A percentile compares a stretch with the other conserved stretches of the same genome.
Conservation (phyloP, 2,888 invertebrate genomes). For the Cremastobaeus sp. region DNA sequence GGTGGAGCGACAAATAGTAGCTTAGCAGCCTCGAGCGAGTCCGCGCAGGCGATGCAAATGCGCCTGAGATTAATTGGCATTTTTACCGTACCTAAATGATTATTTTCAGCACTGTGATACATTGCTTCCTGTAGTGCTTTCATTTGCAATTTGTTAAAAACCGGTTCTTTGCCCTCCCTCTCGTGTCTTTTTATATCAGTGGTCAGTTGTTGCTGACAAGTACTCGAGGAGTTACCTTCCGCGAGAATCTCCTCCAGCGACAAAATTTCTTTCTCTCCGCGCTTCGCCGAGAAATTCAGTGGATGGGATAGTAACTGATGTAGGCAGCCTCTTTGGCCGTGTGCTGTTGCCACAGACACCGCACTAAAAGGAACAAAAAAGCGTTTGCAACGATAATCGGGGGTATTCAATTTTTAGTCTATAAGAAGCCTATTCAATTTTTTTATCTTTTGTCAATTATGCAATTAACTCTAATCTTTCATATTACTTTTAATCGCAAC, state of each 20-base stretch:
- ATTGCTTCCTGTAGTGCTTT: slow-evolving; percentile 94
- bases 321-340: slow-evolving; percentile 89
- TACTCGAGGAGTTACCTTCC: slow-evolving; percentile 83
- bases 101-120: slow-evolving; percentile 96
- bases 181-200: slow-evolving; percentile 75
- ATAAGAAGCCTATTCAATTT: too few species aligned
- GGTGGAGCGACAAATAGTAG: too few species aligned
- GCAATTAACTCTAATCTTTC: too few species aligned
- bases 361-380: slow-evolving; percentile 80
- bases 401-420: too few species aligned
- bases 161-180: slow-evolving; percentile 74
- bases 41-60: too few species aligned
- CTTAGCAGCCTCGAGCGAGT: too few species aligned
- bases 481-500: too few species aligned
- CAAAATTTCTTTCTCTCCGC: slow-evolving; percentile 85
- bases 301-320: slow-evolving; percentile 89
- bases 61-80: slow-evolving; percentile 28
- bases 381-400: too few species aligned
- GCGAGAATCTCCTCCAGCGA: slow-evolving; percentile 94
- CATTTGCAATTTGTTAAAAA: slow-evolving; percentile 88
- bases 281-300: slow-evolving; percentile 80
- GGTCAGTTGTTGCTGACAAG: slow-evolving; percentile 73
- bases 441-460: too few species aligned
- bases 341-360: slow-evolving; percentile 92
- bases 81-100: slow-evolving; percentile 84